Conservation (phyloP, 2,797 vertebrate genomes). For the Crocidura indochinensis region DNA sequence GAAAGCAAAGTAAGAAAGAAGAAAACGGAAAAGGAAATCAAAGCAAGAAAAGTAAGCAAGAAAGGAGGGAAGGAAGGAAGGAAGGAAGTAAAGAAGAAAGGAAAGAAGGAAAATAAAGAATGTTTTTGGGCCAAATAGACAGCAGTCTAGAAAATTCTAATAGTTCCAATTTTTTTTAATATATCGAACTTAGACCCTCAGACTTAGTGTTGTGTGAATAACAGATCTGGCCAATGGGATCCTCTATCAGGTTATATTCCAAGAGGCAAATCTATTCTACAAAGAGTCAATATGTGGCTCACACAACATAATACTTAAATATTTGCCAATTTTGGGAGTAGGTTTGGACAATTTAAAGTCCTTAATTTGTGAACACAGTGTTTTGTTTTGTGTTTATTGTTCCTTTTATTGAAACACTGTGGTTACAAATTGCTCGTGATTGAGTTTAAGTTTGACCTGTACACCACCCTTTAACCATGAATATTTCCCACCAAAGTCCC, state of each 20-base stretch:
- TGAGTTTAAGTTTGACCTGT: too few relatives aligned
- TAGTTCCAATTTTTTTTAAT: too few relatives aligned
- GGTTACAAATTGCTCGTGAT: too few relatives aligned
- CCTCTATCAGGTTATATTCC: neutral
- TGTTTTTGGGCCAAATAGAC: neutral
- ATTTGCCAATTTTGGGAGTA: constrained; percentile 13
- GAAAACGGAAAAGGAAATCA: too few relatives aligned
- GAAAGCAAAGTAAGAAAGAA: too few relatives aligned
- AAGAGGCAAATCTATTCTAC: neutral
- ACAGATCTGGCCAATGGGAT: neutral
- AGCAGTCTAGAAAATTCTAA: neutral
- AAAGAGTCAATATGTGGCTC: neutral
- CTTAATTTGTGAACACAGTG: neutral
- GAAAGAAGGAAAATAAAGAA: neutral
- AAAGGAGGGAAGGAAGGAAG: too few relatives aligned
- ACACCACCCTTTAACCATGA: too few relatives aligned
- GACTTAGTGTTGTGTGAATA: fast-evolving
- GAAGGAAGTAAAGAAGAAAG: too few relatives aligned
- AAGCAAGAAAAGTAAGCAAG: too few relatives aligned
- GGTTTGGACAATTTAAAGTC: constrained; percentile 27
- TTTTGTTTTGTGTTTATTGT: too few relatives aligned
- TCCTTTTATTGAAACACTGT: too few relatives aligned
- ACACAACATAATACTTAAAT: neutral
- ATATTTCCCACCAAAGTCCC: too few relatives aligned
- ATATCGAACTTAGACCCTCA: neutral